A percentile compares a stretch with the other conserved stretches of the same genome.
These are phyloP conservation scores for Aselliscus stoliczkanus DNA, from an alignment of 2,797 vertebrate species.

Conservation along the genomic window DNA sequence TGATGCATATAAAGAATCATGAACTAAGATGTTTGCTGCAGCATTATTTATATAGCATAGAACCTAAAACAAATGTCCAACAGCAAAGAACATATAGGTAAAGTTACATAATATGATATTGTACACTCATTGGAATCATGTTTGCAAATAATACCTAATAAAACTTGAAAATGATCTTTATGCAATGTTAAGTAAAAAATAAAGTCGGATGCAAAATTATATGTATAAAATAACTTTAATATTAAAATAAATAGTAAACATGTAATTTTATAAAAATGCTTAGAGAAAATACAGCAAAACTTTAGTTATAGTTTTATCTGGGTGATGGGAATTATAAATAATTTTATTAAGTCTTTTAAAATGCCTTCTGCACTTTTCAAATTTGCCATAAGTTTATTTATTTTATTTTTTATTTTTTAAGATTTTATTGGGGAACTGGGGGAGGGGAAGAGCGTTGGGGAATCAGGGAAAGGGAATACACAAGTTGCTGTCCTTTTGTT, in stretches of 20 bases:
- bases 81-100: not conserved
- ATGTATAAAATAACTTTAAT: not conserved
- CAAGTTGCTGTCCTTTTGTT: no score
- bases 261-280: not conserved
- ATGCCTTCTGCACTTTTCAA: not conserved
- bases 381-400: no score
- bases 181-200: not conserved
- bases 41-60: not conserved
- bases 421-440: no score
- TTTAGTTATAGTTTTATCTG: not conserved
- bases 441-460: no score
- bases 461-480: no score
- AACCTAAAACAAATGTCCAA: not conserved
- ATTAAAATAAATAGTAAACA: not conserved
- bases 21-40: not conserved
- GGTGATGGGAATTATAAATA: not conserved
- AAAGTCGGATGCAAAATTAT: not conserved
- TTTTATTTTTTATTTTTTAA: no score
- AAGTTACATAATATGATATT: not conserved
- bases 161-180: not conserved
- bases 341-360: not conserved
- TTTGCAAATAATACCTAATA: not conserved
- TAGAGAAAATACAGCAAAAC: not conserved
- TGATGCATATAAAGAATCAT: not conserved
- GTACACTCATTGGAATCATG: not conserved